These are phyloP conservation scores for Dasyprocta punctata DNA, from an alignment of 2,113 vertebrate genomes.

Conservation along the genomic window DNA sequence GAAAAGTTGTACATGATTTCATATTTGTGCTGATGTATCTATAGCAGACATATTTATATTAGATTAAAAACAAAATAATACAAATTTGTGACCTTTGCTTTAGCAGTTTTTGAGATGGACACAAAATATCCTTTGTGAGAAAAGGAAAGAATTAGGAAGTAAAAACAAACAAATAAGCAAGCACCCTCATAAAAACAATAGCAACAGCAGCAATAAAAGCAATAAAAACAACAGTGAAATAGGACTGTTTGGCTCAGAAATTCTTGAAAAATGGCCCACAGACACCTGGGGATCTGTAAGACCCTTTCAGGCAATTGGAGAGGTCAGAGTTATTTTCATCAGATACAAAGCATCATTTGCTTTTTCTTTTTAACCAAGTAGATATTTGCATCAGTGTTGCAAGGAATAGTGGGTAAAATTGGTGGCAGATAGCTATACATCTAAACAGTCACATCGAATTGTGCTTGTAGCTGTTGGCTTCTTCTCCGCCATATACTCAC, in stretches of 20 bases:
- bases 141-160: not conserved
- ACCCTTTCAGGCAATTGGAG: not conserved
- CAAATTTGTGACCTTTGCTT: not conserved
- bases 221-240: not conserved
- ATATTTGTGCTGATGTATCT: not conserved
- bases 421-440: not conserved
- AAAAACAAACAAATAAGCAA: not conserved
- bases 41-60: not conserved
- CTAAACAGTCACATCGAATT: not conserved
- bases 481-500: not conserved
- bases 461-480: not conserved
- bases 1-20: not conserved
- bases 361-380: not conserved
- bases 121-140: not conserved
- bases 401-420: not conserved
- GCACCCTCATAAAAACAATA: not conserved
- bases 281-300: not conserved
- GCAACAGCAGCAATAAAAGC: not conserved
- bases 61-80: not conserved
- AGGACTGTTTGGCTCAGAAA: not conserved
- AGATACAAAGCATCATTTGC: not conserved
- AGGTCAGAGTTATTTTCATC: not conserved
- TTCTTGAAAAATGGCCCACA: not conserved
- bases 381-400: not conserved
- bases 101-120: not conserved